Percentiles rank a stretch among this genome's conserved stretches.
Conservation (phyloP, 2,113 vertebrate species). For the Passerina amoena region DNA sequence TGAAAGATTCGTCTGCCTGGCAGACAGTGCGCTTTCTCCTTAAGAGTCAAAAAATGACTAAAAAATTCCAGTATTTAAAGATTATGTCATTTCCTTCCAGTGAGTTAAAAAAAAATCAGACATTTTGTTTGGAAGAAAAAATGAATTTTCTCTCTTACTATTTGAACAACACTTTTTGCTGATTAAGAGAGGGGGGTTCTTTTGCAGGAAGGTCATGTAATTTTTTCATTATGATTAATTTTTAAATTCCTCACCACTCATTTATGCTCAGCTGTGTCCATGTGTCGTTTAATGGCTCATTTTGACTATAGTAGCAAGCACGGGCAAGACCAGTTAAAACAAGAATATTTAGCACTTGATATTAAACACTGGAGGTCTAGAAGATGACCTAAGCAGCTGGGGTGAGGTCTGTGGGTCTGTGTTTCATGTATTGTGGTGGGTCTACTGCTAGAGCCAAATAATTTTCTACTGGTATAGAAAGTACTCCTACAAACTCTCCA, state of each 20-base stretch:
- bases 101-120: neutral
- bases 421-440: neutral
- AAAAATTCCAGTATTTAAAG: conserved; percentile 25
- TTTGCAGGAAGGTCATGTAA: neutral
- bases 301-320: neutral
- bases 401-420: neutral
- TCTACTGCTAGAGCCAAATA: neutral
- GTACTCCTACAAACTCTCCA: neutral
- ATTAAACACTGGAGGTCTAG: neutral
- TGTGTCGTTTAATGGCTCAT: neutral
- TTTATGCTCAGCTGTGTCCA: neutral
- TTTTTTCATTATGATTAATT: neutral
- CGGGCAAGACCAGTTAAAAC: neutral
- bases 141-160: neutral
- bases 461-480: neutral
- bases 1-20: neutral
- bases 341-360: neutral
- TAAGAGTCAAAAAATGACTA: conserved; percentile 1
- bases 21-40: neutral
- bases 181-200: neutral
- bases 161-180: neutral
- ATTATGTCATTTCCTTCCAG: conserved; percentile 17
- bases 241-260: neutral
- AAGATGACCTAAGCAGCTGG: neutral
- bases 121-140: neutral